Conservation (phyloP, 2,113 vertebrate species). For the Cyanoliseus patagonus region DNA sequence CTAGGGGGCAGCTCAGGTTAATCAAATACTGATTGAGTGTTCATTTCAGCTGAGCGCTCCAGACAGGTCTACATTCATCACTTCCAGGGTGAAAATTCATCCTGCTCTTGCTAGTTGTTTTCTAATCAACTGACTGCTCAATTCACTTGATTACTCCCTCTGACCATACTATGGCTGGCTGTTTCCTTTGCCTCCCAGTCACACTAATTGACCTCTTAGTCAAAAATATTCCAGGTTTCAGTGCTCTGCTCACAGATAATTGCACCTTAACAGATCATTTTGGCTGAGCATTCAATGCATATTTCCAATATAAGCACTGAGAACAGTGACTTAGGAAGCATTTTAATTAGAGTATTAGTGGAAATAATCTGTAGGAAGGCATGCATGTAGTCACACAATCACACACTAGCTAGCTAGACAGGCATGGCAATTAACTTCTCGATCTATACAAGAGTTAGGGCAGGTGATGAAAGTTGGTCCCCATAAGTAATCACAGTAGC, state of each 20-base stretch:
- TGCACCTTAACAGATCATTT: not conserved
- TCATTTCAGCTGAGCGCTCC: not conserved
- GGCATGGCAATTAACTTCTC: not conserved
- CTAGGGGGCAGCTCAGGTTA: not conserved
- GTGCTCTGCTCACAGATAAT: not conserved
- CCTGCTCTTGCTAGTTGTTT: not conserved
- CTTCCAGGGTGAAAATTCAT: conserved; percentile 28
- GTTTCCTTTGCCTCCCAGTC: not conserved
- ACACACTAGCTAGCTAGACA: not conserved
- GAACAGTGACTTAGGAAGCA: not conserved
- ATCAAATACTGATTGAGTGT: not conserved
- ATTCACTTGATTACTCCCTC: conserved; percentile 27
- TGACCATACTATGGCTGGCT: not conserved
- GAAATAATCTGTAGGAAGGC: conserved; percentile 1
- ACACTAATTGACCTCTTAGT: not conserved
- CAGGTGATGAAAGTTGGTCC: not conserved
- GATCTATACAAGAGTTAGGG: not conserved
- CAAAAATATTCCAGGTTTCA: conserved; percentile 21
- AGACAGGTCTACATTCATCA: not conserved
- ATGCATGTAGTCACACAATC: not conserved
- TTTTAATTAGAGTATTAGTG: conserved; percentile 6
- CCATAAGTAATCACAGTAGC: not conserved
- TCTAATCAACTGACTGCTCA: conserved; percentile 15
- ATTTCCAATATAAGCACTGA: not conserved
- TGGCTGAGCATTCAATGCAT: not conserved